Base-by-base conservation (phyloP, 2,797 vertebrate genomes). In the Dermochelys coriacea region DNA sequence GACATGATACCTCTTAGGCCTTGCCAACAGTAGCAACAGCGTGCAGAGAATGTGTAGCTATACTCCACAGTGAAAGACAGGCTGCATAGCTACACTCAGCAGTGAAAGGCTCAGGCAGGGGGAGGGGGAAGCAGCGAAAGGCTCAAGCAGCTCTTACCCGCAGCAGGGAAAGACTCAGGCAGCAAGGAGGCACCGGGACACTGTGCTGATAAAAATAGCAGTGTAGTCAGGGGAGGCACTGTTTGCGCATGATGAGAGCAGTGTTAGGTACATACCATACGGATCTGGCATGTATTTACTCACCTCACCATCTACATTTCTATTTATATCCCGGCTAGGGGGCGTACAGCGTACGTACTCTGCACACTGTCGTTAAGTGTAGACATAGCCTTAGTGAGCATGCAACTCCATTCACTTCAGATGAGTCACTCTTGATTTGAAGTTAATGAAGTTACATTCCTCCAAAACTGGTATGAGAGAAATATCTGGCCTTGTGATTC, bases 381-480 rank as follows among this genome's bases (percentile, higher is more conserved):
- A 71, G 19, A 41, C 64, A 71, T 71, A n/a, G 61, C 34, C 8
- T 64, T 64, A 64, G 34, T 19, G 34, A 64, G 34, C 18, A 64
- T 54, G 52, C 23, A 54, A 54, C 52, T 54, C 52, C 21, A 23
- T 54, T 54, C 52, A 54, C 52, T 54, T 54, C 52, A 54, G 21
- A 54, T 23, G 52, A 54, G 21, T 54, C 57, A 59, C 29, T 34
- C 29, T 34, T 34, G 31, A 51, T 23, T 1, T 91, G 82, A 88
- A 89, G 18, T 12, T 31, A 11, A 0, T 12, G 2, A 41, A 12
- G 3, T 1, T 85, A 86, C 83, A 49, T 1, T 5, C 3, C 3
- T 47, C 83, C 51, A 50, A 92, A 75, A 89, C 14, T 25, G 34
- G 59, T 86, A 15, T 1, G 0, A 8, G 82, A 81, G n/a, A 37